Evolutionary conservation across 2,888 invertebrate species (phyloP).

Genomic region (Pseudeuparius sepicola): DNA sequence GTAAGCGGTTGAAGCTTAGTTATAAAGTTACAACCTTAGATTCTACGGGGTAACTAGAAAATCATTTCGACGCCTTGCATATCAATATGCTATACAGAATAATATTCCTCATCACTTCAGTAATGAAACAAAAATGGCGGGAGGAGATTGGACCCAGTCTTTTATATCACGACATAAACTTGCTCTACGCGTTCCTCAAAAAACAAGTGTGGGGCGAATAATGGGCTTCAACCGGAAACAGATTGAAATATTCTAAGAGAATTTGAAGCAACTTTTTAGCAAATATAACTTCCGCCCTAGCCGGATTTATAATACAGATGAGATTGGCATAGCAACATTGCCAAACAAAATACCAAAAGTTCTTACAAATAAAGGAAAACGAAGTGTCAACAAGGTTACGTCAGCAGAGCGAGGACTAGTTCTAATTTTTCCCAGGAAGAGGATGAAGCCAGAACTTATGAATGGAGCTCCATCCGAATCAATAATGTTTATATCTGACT

Average conservation of each 20-base stretch:
- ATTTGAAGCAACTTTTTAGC: slow-evolving; percentile 5
- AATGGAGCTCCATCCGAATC: not conserved
- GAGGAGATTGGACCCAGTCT: slow-evolving; percentile 9
- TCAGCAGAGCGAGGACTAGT: slow-evolving; percentile 6
- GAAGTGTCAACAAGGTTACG: slow-evolving; percentile 6
- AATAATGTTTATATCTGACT: slow-evolving; percentile 4
- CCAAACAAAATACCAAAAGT: slow-evolving; percentile 7
- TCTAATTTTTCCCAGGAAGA: slow-evolving; percentile 1
- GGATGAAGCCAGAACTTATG: not conserved
- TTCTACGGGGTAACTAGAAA: slow-evolving; percentile 10
- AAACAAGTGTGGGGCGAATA: slow-evolving; percentile 18
- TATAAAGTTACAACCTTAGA: slow-evolving; percentile 6
- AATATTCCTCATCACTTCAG: slow-evolving; percentile 6
- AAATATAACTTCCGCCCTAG: slow-evolving; percentile 1
- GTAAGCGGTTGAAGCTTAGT: slow-evolving; percentile 8
- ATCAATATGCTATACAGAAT: slow-evolving; percentile 8
- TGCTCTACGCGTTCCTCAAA: slow-evolving; percentile 12
- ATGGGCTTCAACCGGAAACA: slow-evolving; percentile 16
- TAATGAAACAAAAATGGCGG: slow-evolving; percentile 10
- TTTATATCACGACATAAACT: slow-evolving; percentile 9
- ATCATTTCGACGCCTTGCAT: slow-evolving; percentile 6
- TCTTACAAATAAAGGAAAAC: slow-evolving; percentile 1
- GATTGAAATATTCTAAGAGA: slow-evolving; percentile 11
- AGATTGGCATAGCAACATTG: slow-evolving; percentile 2
- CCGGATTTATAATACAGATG: slow-evolving; percentile 3